A percentile compares a stretch with the other conserved stretches of the same genome.
Conservation (phyloP, 2,797 vertebrate species). For the Gymnothorax javanicus region DNA sequence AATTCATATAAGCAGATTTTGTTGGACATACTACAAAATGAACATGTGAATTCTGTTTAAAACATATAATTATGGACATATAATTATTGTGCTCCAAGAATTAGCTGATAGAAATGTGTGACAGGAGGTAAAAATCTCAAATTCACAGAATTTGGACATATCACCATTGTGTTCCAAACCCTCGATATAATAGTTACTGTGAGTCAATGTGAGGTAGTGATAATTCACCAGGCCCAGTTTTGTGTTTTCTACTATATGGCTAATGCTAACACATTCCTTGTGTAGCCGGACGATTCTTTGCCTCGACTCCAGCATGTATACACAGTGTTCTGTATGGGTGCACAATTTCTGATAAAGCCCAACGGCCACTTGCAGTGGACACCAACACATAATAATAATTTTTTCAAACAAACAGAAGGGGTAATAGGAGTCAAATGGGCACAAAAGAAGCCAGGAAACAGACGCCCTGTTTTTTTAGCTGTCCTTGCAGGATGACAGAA, state of each 20-base stretch:
- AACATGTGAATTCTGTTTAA: no score
- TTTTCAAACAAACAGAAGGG: neutral
- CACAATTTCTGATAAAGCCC: neutral
- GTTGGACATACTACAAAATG: no score
- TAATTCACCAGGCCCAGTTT: neutral
- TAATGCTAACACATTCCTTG: neutral
- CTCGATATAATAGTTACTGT: slow-evolving; percentile 44
- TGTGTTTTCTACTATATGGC: neutral
- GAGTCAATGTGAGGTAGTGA: no score
- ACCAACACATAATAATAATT: neutral
- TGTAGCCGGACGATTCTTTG: neutral
- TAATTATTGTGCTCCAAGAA: no score
- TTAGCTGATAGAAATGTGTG: no score
- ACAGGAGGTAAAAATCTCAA: no score
- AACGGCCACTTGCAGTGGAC: neutral
- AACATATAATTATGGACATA: no score
- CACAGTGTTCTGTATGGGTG: neutral
- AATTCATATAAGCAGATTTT: no score
- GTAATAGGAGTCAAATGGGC: neutral
- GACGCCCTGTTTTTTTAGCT: neutral
- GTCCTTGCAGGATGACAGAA: slow-evolving; percentile 1
- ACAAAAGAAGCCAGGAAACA: neutral
- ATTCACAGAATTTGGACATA: no score
- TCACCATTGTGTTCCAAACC: neutral
- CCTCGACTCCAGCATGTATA: neutral